A percentile compares a stretch with the other conserved stretches of the same genome.
These are phyloP conservation scores for Acipenser ruthenus DNA, from an alignment of 2,797 vertebrate species.

Conservation along the genomic window DNA sequence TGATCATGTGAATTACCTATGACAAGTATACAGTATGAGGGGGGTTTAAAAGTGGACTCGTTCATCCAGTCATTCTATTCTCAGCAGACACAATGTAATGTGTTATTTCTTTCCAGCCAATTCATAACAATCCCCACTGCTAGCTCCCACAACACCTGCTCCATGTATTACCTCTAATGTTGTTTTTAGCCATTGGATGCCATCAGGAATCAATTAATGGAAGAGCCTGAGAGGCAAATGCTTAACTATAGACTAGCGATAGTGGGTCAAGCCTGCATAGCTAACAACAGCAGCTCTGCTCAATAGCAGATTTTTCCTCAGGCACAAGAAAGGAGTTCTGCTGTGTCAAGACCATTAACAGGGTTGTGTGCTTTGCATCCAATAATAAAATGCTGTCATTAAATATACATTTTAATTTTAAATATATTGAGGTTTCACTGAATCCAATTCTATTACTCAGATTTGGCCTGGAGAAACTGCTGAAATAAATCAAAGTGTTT, in stretches of 20 bases:
- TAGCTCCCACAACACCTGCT: slow-evolving; percentile 52
- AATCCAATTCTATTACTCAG: slow-evolving; percentile 36
- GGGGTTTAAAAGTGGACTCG: too few species aligned
- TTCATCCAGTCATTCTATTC: too few species aligned
- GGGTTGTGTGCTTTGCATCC: too few species aligned
- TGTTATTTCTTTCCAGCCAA: too few species aligned
- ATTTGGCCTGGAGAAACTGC: slow-evolving; percentile 65
- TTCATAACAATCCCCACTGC: slow-evolving; percentile 30
- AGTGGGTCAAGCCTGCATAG: slow-evolving; percentile 37
- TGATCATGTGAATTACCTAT: too few species aligned
- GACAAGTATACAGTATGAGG: too few species aligned
- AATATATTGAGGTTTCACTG: too few species aligned
- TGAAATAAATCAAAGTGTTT: slow-evolving; percentile 64
- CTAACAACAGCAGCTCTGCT: slow-evolving; percentile 20
- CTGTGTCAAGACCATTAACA: too few species aligned
- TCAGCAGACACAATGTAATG: too few species aligned
- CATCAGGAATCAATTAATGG: slow-evolving; percentile 61
- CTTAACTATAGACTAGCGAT: slow-evolving; percentile 39
- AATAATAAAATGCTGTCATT: too few species aligned
- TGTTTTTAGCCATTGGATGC: slow-evolving; percentile 41
- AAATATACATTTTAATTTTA: too few species aligned
- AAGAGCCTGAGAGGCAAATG: slow-evolving; percentile 42
- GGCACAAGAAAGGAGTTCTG: not conserved
- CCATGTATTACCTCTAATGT: slow-evolving; percentile 64
- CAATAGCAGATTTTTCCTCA: not conserved